Percentiles rank a stretch among this genome's conserved stretches.
Conservation (phyloP, 2,113 vertebrate genomes). For the Natator depressus region DNA sequence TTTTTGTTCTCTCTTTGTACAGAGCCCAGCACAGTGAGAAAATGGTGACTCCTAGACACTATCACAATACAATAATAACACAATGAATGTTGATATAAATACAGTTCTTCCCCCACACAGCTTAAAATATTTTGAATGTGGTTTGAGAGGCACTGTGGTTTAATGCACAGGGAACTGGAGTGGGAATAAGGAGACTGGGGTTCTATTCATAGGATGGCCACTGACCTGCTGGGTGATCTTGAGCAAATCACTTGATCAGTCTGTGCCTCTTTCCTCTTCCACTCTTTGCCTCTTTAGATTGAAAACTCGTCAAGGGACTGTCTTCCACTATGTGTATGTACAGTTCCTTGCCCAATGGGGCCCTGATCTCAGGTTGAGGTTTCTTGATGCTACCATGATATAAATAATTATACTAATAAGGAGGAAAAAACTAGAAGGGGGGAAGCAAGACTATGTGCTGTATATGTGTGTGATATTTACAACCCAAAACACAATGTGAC, state of each 20-base stretch:
- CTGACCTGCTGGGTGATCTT: neutral
- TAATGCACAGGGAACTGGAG: neutral
- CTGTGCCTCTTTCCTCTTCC: neutral
- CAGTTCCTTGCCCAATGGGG: rapidly evolving
- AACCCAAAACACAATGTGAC: neutral
- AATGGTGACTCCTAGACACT: neutral
- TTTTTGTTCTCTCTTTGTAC: neutral
- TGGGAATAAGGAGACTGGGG: neutral
- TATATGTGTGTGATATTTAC: neutral
- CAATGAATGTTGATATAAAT: neutral
- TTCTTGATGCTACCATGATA: neutral
- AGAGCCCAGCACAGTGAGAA: neutral
- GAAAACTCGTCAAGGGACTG: neutral
- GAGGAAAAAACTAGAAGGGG: neutral
- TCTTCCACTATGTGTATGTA: neutral
- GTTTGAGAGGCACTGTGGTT: neutral
- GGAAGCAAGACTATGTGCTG: neutral
- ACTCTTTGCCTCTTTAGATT: neutral
- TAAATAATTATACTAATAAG: neutral
- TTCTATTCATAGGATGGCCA: neutral
- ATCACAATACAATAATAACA: neutral
- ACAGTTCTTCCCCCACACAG: neutral
- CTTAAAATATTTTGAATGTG: neutral
- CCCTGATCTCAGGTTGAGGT: neutral
- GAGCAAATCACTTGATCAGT: rapidly evolving